Percentiles rank a stretch among this genome's conserved stretches.
phyloP scores from a whole-genome alignment of 2,888 invertebrate genomes.

The Julus scandinavius region DNA sequence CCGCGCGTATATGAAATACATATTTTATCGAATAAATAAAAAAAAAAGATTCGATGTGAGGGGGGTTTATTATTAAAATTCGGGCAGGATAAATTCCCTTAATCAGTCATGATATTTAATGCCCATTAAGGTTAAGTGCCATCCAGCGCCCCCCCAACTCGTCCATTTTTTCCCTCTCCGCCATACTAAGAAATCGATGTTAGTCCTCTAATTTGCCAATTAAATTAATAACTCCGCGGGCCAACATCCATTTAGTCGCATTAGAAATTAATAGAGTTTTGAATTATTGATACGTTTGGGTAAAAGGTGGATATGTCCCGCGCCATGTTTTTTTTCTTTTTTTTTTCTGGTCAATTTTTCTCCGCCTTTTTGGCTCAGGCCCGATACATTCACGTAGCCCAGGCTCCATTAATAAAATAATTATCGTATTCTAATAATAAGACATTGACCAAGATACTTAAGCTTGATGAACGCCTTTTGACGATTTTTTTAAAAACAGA shows the following conservation, averaged over 20 bases:
- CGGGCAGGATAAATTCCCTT: not conserved
- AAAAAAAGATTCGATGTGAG: too few species aligned
- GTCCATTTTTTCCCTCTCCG: not conserved
- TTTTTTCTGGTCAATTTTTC: not conserved
- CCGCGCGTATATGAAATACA: slow-evolving; percentile 28
- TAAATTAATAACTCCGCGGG: slow-evolving; percentile 35
- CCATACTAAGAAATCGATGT: not conserved
- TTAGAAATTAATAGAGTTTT: slow-evolving; percentile 35
- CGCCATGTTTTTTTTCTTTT: not conserved
- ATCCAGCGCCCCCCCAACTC: not conserved
- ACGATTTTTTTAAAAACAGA: not conserved
- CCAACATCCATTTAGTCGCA: slow-evolving; percentile 19
- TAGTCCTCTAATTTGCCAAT: slow-evolving; percentile 31
- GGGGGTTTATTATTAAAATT: not conserved
- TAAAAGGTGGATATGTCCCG: slow-evolving; percentile 35
- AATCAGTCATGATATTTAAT: slow-evolving; percentile 15
- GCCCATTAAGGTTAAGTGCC: slow-evolving; percentile 39
- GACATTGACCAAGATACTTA: slow-evolving; percentile 19
- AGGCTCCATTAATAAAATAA: not conserved
- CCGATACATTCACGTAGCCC: not conserved
- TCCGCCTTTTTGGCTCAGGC: slow-evolving; percentile 16
- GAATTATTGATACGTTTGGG: slow-evolving; percentile 30
- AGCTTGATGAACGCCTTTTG: not conserved
- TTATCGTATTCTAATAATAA: slow-evolving; percentile 39
- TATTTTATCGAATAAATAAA: slow-evolving; percentile 10